A percentile compares a stretch with the other conserved stretches of the same genome.
phyloP scores from a whole-genome alignment of 2,888 invertebrate genomes.

The Kryphioiulus occultus region DNA sequence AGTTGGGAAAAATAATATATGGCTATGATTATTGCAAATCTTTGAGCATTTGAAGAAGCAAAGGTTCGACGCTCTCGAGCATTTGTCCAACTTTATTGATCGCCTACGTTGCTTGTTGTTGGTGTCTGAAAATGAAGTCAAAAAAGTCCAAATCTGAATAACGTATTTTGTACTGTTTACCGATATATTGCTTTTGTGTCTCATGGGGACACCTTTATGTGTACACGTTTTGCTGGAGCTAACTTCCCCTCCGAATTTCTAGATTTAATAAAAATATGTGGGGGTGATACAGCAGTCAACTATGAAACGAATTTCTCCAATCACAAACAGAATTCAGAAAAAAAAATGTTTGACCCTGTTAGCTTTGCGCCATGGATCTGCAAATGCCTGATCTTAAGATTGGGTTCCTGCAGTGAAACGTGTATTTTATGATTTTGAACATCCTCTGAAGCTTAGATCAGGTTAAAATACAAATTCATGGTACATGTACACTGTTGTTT shows the following conservation, averaged over 20 bases:
- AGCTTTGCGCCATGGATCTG: no score
- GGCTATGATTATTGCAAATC: constrained; percentile 32
- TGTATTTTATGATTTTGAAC: no score
- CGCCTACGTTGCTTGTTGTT: not conserved
- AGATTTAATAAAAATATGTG: not conserved
- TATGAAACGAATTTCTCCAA: not conserved
- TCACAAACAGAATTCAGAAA: not conserved
- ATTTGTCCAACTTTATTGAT: not conserved
- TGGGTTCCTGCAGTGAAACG: no score
- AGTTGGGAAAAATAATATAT: constrained; percentile 28
- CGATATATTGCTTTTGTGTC: not conserved
- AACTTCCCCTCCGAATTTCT: not conserved
- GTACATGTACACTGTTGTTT: no score
- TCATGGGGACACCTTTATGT: not conserved
- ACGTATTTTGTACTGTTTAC: constrained; percentile 35
- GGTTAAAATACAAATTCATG: no score
- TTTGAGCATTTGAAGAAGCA: constrained; percentile 16
- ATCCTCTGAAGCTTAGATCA: no score
- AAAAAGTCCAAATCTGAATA: constrained; percentile 37
- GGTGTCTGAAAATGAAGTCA: not conserved
- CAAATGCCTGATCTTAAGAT: no score
- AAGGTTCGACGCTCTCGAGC: not conserved
- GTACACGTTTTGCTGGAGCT: no score
- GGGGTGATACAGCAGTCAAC: not conserved
- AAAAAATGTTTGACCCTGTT: not conserved